These are phyloP conservation scores for Yoshiicerus persimilis DNA, from an alignment of 1,140 invertebrate genomes.

Conservation along the genomic window DNA sequence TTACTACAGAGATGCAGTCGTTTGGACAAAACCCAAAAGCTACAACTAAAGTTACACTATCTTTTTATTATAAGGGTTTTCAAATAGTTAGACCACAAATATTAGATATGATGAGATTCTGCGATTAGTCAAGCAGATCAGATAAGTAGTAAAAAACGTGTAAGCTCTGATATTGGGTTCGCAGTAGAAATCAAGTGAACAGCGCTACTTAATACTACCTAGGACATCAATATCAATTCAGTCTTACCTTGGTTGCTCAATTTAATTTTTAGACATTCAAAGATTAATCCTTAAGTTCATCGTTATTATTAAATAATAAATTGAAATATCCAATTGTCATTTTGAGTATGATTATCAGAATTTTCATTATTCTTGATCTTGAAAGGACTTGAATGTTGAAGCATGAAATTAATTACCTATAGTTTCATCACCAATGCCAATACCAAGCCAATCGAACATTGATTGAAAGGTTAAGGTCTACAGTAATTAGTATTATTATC, in stretches of 20 bases:
- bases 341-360: too few relatives aligned
- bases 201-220: not conserved
- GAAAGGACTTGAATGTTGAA: too few relatives aligned
- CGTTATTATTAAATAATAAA: too few relatives aligned
- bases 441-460: too few relatives aligned
- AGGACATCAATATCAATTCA: not conserved
- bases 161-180: not conserved
- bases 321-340: too few relatives aligned
- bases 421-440: too few relatives aligned
- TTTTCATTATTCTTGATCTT: too few relatives aligned
- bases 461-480: too few relatives aligned
- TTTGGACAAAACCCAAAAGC: not conserved
- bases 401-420: too few relatives aligned
- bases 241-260: conserved; percentile 16
- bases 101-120: not conserved
- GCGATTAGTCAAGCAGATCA: not conserved
- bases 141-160: not conserved
- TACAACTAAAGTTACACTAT: not conserved
- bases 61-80: not conserved
- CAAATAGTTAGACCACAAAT: not conserved
- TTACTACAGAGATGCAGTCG: not conserved
- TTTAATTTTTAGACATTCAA: not conserved
- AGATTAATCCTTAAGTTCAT: not conserved
- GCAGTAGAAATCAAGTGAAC: not conserved
- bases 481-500: too few relatives aligned